Evolutionary conservation across 2,888 invertebrate species (phyloP).

Genomic region (Glomeris marginata): DNA sequence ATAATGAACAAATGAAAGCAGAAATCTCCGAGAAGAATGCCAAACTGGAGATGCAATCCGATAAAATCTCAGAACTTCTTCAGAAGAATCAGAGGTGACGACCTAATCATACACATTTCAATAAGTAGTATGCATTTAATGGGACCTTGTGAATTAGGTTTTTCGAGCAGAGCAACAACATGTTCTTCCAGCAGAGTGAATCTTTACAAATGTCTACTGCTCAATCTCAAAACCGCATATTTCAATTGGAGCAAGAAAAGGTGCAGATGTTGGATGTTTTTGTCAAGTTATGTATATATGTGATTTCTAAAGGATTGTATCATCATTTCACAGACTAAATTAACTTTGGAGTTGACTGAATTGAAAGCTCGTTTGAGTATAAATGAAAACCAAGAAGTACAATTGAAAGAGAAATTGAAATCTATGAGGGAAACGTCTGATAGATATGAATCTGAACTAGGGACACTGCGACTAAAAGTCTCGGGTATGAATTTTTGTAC

Average conservation of each 20-base stretch:
- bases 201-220: constrained; percentile 3
- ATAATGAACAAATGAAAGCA: constrained; percentile 17
- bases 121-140: neutral
- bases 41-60: constrained; percentile 18
- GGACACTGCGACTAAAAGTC: too few species aligned
- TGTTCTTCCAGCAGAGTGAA: constrained; percentile 10
- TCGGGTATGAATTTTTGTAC: too few species aligned
- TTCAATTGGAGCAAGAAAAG: constrained; percentile 9
- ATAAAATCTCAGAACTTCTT: constrained; percentile 19
- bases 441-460: too few species aligned
- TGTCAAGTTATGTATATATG: too few species aligned
- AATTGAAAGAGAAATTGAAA: too few species aligned
- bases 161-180: constrained; percentile 10
- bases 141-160: constrained; percentile 1
- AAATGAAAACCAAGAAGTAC: too few species aligned
- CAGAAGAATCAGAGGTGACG: constrained; percentile 14
- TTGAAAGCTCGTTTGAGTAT: too few species aligned
- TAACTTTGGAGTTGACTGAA: too few species aligned
- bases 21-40: constrained; percentile 17
- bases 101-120: neutral
- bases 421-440: too few species aligned
- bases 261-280: too few species aligned
- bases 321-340: too few species aligned
- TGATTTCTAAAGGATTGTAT: too few species aligned
- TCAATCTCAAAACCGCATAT: neutral